Percentiles rank a stretch among this genome's conserved stretches.
Conservation (phyloP, 2,113 vertebrate species). For the Maylandia zebra region DNA sequence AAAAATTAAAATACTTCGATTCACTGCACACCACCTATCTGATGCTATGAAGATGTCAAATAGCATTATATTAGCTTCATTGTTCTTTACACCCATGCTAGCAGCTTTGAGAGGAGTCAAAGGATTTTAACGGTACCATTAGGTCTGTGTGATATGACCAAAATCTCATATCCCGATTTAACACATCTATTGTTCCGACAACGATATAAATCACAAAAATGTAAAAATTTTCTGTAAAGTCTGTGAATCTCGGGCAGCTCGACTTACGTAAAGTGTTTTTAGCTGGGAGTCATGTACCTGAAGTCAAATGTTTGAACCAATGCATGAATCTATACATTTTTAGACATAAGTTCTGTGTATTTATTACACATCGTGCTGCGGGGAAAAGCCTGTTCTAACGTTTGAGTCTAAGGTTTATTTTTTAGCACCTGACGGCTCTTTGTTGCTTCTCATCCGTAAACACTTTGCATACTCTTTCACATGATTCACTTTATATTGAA, state of each 20-base stretch:
- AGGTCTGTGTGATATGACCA: not conserved
- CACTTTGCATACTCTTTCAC: not conserved
- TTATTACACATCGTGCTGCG: fast-evolving
- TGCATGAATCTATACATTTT: not conserved
- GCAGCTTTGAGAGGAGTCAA: not conserved
- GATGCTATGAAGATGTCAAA: not conserved
- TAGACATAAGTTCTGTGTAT: not conserved
- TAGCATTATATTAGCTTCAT: not conserved
- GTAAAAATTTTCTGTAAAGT: not conserved
- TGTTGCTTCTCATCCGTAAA: not conserved
- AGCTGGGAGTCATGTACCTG: not conserved
- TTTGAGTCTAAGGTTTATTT: not conserved
- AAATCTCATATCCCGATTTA: not conserved
- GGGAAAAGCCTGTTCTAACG: not conserved
- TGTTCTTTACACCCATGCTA: not conserved
- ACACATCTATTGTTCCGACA: not conserved
- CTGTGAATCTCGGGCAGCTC: not conserved
- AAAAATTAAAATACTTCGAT: not conserved
- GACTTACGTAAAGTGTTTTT: fast-evolving
- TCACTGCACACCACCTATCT: not conserved
- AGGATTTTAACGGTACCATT: not conserved
- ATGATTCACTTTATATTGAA: not conserved
- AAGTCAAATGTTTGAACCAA: not conserved
- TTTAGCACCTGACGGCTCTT: not conserved
- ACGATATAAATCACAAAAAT: not conserved